Evolutionary conservation across 2,797 vertebrate genomes (phyloP).

Genomic region (Alauda arvensis): DNA sequence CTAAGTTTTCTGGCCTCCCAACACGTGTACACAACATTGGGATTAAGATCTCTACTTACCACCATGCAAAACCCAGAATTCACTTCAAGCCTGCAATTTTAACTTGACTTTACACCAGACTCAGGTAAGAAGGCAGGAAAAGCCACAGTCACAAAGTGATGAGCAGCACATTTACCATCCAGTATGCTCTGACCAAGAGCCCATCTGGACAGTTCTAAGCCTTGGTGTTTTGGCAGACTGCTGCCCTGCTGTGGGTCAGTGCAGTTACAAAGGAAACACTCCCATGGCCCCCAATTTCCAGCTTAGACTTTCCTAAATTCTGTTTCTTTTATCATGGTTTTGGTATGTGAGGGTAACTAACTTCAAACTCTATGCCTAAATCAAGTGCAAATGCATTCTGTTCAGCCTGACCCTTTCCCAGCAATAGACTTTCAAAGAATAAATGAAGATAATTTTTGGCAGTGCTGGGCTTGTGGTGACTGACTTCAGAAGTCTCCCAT

Average conservation of each 20-base stretch:
- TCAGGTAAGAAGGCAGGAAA: not conserved
- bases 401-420: not conserved
- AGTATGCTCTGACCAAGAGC: not conserved
- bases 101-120: not conserved
- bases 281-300: accelerated
- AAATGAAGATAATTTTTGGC: not conserved
- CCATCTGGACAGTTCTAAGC: not conserved
- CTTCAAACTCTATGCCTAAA: not conserved
- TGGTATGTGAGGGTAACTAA: not conserved
- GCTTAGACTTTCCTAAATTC: not conserved
- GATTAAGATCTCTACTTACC: not conserved
- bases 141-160: accelerated
- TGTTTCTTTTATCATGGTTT: not conserved
- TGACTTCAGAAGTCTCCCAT: not conserved
- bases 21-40: accelerated
- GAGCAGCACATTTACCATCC: not conserved
- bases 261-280: not conserved
- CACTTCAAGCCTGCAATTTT: not conserved
- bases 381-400: not conserved
- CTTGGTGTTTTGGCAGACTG: not conserved
- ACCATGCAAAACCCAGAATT: not conserved
- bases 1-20: not conserved
- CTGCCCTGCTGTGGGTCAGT: not conserved
- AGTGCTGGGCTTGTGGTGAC: not conserved
- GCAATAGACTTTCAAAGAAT: not conserved